phyloP scores from a whole-genome alignment of 1,140 invertebrate species.

The Tetraneura akinire region DNA sequence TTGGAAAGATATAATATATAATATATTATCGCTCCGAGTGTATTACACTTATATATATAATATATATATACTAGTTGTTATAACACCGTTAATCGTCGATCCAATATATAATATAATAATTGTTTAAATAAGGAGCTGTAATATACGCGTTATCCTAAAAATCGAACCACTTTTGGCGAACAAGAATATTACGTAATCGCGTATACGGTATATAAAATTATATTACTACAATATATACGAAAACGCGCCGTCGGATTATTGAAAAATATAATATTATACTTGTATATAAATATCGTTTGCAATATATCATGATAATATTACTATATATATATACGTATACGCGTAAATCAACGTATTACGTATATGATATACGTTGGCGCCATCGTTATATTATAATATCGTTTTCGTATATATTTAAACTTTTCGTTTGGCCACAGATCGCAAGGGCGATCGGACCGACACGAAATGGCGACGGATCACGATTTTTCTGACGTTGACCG shows the following conservation, averaged over 20 bases:
- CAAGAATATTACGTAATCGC: conserved; percentile 5
- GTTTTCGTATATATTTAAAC: not conserved
- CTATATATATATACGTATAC: too few relatives aligned
- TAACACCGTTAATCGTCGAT: not conserved
- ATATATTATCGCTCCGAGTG: not conserved
- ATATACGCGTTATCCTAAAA: not conserved
- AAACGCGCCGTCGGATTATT: not conserved
- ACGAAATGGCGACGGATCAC: not conserved
- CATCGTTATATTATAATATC: too few relatives aligned
- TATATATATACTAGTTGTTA: not conserved
- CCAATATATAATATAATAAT: too few relatives aligned
- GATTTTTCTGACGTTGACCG: conserved; percentile 6
- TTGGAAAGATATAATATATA: not conserved
- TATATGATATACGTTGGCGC: not conserved
- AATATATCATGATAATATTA: too few relatives aligned
- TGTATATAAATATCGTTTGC: too few relatives aligned
- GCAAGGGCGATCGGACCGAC: not conserved
- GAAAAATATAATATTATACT: not conserved
- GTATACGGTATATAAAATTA: not conserved
- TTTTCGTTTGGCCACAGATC: not conserved
- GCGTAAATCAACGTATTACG: too few relatives aligned
- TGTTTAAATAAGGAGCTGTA: conserved; percentile 17
- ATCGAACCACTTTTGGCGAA: conserved; percentile 31
- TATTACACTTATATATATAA: too few relatives aligned
- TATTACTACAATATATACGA: not conserved